Evolutionary conservation across 2,113 vertebrate genomes (phyloP), one percentile per base, ranked within the genome.

Genomic region (Gambusia holbrooki): DNA sequence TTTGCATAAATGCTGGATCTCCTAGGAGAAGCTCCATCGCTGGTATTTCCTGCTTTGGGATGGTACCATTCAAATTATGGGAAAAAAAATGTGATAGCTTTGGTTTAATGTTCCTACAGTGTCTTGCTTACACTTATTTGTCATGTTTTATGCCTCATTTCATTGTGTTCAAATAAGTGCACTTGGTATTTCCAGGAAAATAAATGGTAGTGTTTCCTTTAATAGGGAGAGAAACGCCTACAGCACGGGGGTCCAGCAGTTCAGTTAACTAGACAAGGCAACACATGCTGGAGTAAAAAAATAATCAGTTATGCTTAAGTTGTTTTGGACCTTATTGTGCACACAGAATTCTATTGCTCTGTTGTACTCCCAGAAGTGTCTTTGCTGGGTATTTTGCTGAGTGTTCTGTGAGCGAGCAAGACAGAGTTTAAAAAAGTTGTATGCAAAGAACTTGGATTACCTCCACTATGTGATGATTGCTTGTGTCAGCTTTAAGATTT

Each of bases 11-110:
- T 78, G 80, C 71, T 62, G 83, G 19, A 73, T 81, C 71, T 78
- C 90, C 84, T 76, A 67, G 0, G 84, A 85, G 83, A 73, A 73
- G 67, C 80, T 84, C 12, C 25, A 83, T 66, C 70, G 75, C 83
- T 90, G 88, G 85, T 84, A 86, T 88, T 92, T 93, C 90, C 92
- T 92, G 89, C 86, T 85, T 80, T 71, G 84, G 81, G 79, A 84
- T 63, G 81, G 81, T 86, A 87, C 81, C 67, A 80, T 84, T 75
- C 79, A 85, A 85, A 92, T 94, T 89, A 91, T 80, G 80, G 86
- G 79, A 84, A 93, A 37, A 35, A 35, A 12, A 12, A 37, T 37
- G 10, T 2, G 35, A 89, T 87, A 75, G 78, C 84, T 89, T 77
- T 77, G 83, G 71, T 90, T 89, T 88, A 89, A 84, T 90, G 87